phyloP scores from a whole-genome alignment of 2,797 vertebrate genomes.

The Peromyscus nudipes region DNA sequence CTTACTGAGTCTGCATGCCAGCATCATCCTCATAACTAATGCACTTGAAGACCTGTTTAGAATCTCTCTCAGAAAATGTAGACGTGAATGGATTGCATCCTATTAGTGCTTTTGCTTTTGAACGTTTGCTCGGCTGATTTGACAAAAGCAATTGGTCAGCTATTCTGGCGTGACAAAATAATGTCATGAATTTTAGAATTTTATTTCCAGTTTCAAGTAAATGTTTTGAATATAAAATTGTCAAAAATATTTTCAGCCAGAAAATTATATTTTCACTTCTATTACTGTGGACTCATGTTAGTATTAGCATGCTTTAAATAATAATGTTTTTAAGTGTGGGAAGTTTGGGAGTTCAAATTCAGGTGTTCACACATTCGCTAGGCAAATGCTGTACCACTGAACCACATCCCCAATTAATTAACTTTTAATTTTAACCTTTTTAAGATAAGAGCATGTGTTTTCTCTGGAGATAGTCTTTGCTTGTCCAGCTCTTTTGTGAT shows the following conservation, averaged over 20 bases:
- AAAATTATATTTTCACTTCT: conserved; percentile 45
- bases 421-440: conserved; percentile 51
- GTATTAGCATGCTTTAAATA: conserved; percentile 42
- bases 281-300: neutral
- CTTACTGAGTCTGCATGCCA: neutral
- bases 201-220: conserved; percentile 32
- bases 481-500: neutral
- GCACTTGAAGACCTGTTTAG: neutral
- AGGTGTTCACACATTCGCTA: neutral
- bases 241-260: conserved; percentile 38
- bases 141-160: neutral
- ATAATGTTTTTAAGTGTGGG: neutral
- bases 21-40: conserved; percentile 17
- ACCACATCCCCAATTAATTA: neutral
- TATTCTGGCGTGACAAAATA: conserved; percentile 24
- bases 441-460: conserved; percentile 4
- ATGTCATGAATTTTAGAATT: conserved; percentile 41
- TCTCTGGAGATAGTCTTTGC: neutral
- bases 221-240: conserved; percentile 53
- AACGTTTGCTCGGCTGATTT: conserved; percentile 12
- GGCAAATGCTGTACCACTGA: neutral
- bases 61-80: neutral
- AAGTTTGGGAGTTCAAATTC: neutral
- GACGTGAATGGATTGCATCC: neutral
- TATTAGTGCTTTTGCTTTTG: conserved; percentile 35